phyloP scores from a whole-genome alignment of 37 sponge, comb jelly and placozoan species.

The Bolinopsis microptera region DNA sequence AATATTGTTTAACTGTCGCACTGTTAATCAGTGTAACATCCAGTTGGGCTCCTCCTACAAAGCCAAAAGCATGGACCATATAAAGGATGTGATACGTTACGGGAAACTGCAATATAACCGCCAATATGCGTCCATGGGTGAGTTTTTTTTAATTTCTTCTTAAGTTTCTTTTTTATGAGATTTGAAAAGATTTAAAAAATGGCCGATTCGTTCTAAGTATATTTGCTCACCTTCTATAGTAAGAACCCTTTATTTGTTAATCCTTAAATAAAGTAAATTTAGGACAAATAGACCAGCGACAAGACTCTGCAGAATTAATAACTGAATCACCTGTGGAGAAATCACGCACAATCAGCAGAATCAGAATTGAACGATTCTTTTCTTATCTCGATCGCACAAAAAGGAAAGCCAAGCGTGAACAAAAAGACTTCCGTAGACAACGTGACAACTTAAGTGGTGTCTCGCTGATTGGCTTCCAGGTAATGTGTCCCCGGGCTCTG shows the following conservation, averaged over 20 bases:
- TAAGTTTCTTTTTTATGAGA: neutral
- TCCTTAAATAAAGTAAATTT: too few relatives aligned
- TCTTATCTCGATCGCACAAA: neutral
- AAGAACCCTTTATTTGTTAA: too few relatives aligned
- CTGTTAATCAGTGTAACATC: constrained; percentile 45
- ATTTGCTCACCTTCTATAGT: too few relatives aligned
- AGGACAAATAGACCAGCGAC: constrained; percentile 22
- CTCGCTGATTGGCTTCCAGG: constrained; percentile 45
- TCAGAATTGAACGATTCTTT: neutral
- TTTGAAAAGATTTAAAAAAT: too few relatives aligned
- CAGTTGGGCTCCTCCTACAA: constrained; percentile 40
- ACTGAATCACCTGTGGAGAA: neutral
- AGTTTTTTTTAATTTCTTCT: neutral
- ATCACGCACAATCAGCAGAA: neutral
- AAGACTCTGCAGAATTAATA: neutral
- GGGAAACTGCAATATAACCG: constrained; percentile 49
- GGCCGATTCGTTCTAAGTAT: too few relatives aligned
- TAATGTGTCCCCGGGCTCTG: neutral
- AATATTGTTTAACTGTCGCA: too few relatives aligned
- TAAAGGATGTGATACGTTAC: constrained; percentile 37
- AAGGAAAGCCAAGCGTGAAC: constrained; percentile 41
- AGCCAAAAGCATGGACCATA: constrained; percentile 9
- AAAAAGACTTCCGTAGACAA: constrained; percentile 18
- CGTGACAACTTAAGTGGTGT: constrained; percentile 40
- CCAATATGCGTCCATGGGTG: constrained; percentile 35